Percentiles rank a stretch among this genome's conserved stretches.
Evolutionary conservation across 1,140 invertebrate species (phyloP).

Genomic region (Bombus terrestris): DNA sequence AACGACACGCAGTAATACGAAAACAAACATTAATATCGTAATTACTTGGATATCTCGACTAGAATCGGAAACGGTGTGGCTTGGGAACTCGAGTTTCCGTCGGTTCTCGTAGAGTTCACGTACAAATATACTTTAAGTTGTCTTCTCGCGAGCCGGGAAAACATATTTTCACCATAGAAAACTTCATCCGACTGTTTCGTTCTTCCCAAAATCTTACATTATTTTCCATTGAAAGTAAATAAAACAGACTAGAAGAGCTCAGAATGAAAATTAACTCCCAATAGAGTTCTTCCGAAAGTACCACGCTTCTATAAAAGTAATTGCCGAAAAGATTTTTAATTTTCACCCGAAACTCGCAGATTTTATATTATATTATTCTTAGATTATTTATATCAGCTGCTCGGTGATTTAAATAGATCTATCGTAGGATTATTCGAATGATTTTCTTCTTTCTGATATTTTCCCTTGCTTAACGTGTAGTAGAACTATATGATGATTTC

Average conservation of each 20-base stretch:
- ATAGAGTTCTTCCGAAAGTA: too few species aligned
- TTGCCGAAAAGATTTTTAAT: too few species aligned
- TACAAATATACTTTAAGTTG: neutral
- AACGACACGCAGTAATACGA: neutral
- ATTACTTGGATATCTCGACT: constrained; percentile 39
- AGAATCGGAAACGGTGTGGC: constrained; percentile 23
- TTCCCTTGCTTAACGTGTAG: too few species aligned
- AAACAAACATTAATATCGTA: constrained; percentile 39
- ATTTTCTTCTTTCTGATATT: too few species aligned
- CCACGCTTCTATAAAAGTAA: neutral
- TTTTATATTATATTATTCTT: too few species aligned
- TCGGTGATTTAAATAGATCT: too few species aligned
- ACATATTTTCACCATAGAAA: neutral
- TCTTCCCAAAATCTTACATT: neutral
- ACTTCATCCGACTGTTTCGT: neutral
- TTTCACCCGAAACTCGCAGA: too few species aligned
- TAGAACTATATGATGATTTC: too few species aligned
- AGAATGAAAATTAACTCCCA: neutral
- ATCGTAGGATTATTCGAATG: too few species aligned
- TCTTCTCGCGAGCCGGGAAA: too few species aligned
- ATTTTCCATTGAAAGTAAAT: neutral
- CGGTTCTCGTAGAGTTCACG: constrained; percentile 18
- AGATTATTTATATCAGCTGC: too few species aligned
- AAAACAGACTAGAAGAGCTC: too few species aligned
- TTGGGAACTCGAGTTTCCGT: constrained; percentile 34